A percentile compares a stretch with the other conserved stretches of the same genome.
These are phyloP conservation scores for Saiga tatarica DNA, from an alignment of 2,113 vertebrate genomes.

Conservation along the genomic window DNA sequence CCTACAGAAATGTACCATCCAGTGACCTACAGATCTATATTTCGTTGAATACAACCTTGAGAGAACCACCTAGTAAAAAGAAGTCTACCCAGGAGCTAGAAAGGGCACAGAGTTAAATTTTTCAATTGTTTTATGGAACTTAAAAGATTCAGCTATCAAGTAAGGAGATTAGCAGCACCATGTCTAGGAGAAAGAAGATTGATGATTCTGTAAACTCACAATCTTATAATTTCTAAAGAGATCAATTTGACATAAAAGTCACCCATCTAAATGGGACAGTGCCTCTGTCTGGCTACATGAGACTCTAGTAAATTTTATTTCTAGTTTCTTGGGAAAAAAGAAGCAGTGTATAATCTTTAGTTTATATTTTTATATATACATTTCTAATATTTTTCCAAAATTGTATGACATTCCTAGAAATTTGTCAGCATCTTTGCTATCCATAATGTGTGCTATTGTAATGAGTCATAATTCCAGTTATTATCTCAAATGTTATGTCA, in stretches of 20 bases:
- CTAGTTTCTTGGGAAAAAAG: neutral
- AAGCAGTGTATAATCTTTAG: neutral
- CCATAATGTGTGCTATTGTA: no score
- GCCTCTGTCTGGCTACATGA: neutral
- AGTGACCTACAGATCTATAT: neutral
- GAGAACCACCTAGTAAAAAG: neutral
- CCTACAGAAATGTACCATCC: neutral
- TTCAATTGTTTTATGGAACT: neutral
- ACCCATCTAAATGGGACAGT: neutral
- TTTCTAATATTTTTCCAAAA: no score
- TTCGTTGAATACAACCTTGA: neutral
- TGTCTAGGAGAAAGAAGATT: neutral
- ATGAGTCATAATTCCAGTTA: no score
- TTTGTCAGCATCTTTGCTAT: no score
- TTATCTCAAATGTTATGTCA: no score
- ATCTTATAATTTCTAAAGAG: neutral
- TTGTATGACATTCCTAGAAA: no score
- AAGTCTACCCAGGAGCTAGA: neutral
- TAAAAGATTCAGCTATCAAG: neutral
- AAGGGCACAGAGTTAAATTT: neutral
- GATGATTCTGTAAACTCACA: neutral
- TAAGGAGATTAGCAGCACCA: neutral
- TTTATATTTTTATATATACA: neutral
- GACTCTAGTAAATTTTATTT: neutral
- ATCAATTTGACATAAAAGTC: neutral